Conservation (phyloP, 2,797 vertebrate species). For the Myoxocephalus aenaeus region DNA sequence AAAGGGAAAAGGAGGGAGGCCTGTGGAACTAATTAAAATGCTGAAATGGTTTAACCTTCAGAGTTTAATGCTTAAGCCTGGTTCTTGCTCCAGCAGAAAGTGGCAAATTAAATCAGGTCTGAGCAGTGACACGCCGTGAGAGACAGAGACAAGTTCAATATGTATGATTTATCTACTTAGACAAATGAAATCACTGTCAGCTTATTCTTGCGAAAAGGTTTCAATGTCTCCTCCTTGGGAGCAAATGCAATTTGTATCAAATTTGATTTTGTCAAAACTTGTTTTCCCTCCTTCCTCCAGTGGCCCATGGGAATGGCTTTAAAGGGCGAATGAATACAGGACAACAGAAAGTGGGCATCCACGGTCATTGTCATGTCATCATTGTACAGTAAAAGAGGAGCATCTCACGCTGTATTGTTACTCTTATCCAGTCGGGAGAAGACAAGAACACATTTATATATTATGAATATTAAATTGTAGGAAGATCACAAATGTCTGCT, state of each 20-base stretch:
- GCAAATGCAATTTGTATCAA: constrained; percentile 85
- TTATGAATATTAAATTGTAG: not conserved
- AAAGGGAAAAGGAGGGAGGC: constrained; percentile 13
- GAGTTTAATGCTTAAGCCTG: constrained; percentile 80
- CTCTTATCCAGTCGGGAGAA: not conserved
- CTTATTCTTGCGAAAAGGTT: constrained; percentile 82
- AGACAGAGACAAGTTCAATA: constrained; percentile 87
- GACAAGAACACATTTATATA: not conserved
- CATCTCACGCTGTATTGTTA: not conserved
- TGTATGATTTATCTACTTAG: constrained; percentile 90
- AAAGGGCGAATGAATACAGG: constrained; percentile 35
- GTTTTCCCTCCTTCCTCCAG: constrained; percentile 8
- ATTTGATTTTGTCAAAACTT: constrained; percentile 76
- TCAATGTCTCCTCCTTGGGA: constrained; percentile 76
- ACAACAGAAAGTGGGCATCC: constrained; percentile 18
- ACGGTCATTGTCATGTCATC: not conserved
- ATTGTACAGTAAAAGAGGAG: constrained; percentile 12
- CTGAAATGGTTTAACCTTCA: constrained; percentile 83
- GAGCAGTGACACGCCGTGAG: constrained; percentile 80
- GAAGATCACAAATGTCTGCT: not conserved
- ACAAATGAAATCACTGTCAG: constrained; percentile 90
- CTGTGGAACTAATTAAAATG: constrained; percentile 82
- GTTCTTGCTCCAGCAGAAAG: constrained; percentile 73
- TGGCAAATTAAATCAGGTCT: constrained; percentile 89
- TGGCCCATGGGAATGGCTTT: constrained; percentile 33